Evolutionary conservation across 2,888 invertebrate species (phyloP).

Genomic region (Oligia fasciuncula): DNA sequence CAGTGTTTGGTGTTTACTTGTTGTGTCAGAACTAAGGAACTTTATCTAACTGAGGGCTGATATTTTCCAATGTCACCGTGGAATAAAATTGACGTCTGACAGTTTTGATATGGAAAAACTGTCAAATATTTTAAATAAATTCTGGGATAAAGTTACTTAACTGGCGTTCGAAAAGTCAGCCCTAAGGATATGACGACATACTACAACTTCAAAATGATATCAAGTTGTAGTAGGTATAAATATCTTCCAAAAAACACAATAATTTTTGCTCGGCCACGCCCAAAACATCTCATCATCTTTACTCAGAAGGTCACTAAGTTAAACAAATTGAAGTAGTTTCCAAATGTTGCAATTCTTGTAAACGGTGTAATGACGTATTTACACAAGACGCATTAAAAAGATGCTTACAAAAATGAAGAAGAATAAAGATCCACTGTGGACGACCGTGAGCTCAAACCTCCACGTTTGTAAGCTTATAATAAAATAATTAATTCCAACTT

Average conservation of each 20-base stretch:
- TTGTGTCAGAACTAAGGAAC: background rate
- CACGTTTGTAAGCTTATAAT: conserved; percentile 66
- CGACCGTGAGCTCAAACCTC: conserved; percentile 73
- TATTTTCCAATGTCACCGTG: background rate
- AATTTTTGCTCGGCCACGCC: background rate
- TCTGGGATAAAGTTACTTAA: too few relatives aligned
- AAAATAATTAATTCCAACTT: conserved; percentile 73
- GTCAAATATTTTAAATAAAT: too few relatives aligned
- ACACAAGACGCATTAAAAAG: conserved; percentile 24
- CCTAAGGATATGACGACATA: background rate
- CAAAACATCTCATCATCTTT: background rate
- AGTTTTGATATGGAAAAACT: background rate
- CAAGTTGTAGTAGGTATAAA: background rate
- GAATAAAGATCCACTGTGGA: conserved; percentile 52
- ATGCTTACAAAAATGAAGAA: conserved; percentile 42
- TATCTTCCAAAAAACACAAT: background rate
- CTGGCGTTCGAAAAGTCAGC: background rate
- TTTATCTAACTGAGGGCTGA: background rate
- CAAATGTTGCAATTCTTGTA: conserved; percentile 10
- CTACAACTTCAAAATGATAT: background rate
- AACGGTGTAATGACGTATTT: background rate
- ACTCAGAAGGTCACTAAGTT: background rate
- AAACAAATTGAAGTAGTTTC: background rate
- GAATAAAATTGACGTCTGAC: background rate
- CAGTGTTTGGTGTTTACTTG: background rate